Percentiles rank a stretch among this genome's conserved stretches.
These are phyloP conservation scores for Proteles cristata DNA, from an alignment of 2,113 vertebrate species.

Conservation along the genomic window DNA sequence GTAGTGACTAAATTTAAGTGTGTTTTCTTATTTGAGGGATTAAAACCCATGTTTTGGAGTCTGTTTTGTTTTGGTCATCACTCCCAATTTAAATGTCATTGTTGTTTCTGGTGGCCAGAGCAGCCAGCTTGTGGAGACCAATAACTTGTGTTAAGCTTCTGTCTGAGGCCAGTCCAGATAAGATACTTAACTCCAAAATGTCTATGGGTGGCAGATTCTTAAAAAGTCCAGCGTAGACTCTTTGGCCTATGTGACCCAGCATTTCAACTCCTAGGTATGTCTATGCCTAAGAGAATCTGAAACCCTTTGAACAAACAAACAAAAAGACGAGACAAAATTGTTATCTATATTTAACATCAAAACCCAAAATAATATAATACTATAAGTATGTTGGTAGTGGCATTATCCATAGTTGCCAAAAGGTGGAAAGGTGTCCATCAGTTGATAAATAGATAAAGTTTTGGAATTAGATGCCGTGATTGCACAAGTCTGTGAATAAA, in stretches of 20 bases:
- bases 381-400: background rate
- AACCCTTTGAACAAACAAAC: background rate
- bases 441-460: background rate
- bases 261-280: background rate
- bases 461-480: background rate
- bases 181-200: background rate
- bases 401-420: background rate
- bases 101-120: constrained; percentile 33
- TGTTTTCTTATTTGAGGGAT: constrained; percentile 83
- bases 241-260: background rate
- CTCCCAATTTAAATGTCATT: constrained; percentile 69
- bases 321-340: background rate
- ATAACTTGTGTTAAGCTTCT: background rate
- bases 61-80: constrained; percentile 69
- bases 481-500: background rate
- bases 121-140: constrained; percentile 38
- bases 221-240: background rate
- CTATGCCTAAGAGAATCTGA: background rate
- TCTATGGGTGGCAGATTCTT: background rate
- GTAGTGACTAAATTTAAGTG: constrained; percentile 80
- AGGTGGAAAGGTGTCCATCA: background rate
- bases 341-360: background rate
- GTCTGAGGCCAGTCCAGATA: constrained; percentile 28
- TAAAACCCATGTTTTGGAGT: constrained; percentile 78
- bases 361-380: constrained; percentile 17